Base-by-base conservation (phyloP, 35 echinoderm and acorn worm genomes). In the Diadema setosum region DNA sequence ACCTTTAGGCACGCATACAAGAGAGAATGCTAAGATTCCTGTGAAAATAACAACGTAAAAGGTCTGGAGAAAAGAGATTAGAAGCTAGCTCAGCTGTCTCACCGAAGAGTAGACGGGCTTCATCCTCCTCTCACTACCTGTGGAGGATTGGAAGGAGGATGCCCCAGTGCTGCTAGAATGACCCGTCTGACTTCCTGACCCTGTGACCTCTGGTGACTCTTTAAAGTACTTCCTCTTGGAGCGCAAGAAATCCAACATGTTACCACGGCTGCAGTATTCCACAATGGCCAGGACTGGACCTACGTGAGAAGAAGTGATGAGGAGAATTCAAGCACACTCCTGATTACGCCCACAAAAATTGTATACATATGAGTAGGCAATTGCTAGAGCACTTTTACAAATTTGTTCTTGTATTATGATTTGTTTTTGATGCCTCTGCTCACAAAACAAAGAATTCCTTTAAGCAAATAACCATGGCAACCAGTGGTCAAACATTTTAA, bases 241-340 rank as follows among this genome's bases (percentile, higher is more conserved):
- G 6, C 92, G 84, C 4, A 98, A 86, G 49, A 89, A 98, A 21
- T 98, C 92, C 1, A 84, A 89, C 3, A 98, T 50, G 86, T 98
- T 98, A n/a, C 96, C 96, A 49, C 87, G 87, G 2, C 75, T 70
- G 61, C 96, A 98, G 82, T 70, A 98, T 61, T 98, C 96, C 18
- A 98, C 92, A 21, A 98, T 98, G 7, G 94, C 76, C 43, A 94
- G 63, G 21, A 94, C 76, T 11, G 93, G 89, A 29, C 89, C 93
- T 95, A 85, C 42, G 31, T 46, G 45, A 29, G 20, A 24, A 21
- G 36, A 7, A 3, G 26, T 20, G 35, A 46, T 32, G 21, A 14
- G 5, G 4, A 46, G 74, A 69, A 30, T 32, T 31, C 27, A 46
- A 39, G 21, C 0, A 55, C 49, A 55, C 14, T 55, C 2, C 49